These are phyloP conservation scores for Cerceris rybyensis DNA, from an alignment of 2,888 invertebrate genomes.

Conservation along the genomic window DNA sequence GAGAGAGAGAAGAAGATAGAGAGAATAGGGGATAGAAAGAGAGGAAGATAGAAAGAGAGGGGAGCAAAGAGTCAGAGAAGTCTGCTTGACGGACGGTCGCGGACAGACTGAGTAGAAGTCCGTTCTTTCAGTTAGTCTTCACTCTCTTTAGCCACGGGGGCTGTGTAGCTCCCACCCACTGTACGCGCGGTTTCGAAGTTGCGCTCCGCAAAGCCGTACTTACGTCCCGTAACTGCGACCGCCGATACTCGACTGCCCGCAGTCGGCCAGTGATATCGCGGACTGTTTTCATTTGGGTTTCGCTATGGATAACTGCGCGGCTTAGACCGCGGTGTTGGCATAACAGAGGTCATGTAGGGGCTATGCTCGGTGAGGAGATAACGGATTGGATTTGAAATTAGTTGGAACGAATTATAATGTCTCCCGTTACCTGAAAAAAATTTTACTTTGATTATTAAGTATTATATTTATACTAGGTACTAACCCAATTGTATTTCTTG, in stretches of 20 bases:
- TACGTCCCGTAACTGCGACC: constrained; percentile 33
- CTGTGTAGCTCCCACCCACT: constrained; percentile 69
- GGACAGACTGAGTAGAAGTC: constrained; percentile 75
- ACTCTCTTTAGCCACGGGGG: constrained; percentile 54
- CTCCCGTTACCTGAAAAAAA: too few species aligned
- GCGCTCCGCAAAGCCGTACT: constrained; percentile 30
- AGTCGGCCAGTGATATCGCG: constrained; percentile 1
- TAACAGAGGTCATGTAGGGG: too few species aligned
- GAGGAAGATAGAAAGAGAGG: constrained; percentile 2
- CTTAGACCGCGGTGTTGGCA: too few species aligned
- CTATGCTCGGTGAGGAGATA: too few species aligned
- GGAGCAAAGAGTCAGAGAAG: constrained; percentile 52
- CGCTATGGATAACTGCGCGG: too few species aligned
- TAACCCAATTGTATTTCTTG: too few species aligned
- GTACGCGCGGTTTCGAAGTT: constrained; percentile 43
- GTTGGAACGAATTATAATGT: too few species aligned
- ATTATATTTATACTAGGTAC: too few species aligned
- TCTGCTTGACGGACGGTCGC: constrained; percentile 75
- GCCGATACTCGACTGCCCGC: background rate
- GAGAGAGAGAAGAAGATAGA: background rate
- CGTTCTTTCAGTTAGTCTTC: constrained; percentile 66
- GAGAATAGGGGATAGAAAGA: constrained; percentile 4
- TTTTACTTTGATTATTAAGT: too few species aligned
- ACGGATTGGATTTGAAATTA: too few species aligned
- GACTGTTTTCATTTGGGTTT: background rate